Evolutionary conservation across 1,140 invertebrate genomes (phyloP), one percentile per base, ranked within the genome.

Genomic region (Ostrea denselamellosa): DNA sequence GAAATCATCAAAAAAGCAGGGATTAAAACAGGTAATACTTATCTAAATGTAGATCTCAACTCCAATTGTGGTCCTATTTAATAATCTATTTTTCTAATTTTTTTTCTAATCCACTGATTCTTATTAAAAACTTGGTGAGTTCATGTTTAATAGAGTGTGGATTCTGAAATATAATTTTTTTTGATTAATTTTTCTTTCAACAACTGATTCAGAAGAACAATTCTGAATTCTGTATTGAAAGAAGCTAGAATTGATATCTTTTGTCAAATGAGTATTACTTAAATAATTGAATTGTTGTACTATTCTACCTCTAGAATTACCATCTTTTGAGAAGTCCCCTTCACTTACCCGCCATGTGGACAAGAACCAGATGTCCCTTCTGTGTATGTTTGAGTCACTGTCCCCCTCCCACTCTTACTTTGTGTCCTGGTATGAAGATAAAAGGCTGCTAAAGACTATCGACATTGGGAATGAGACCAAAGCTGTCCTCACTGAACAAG

Each of bases 371-470:
- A 58, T 86, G 17, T 89, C 81, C n/a, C 65, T 92, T 7, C 9
- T 84, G 12, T 92, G 92, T 90, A 77, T 58, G 2, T 92, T 91
- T 83, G 85, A 90, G 28, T 85, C 89, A 28, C 44, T 89, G 7
- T 77, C 83, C 25, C 71, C 86, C 53, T 56, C 86, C 17, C 10
- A 22, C 8, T 82, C 68, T 8, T 84, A 84, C 54, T 84, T 44
- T 88, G 88, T 83, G 17, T 65, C 19, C 28, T 92, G 90, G 90
- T 92, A 89, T 83, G 22, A 82, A 10, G 89, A 90, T 22, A 68
- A 90, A 12, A 54, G 5, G 3, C 17, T 65, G 0, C 52, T 91
- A 17, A n/a, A 17, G 12, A 71, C 85, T 17, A 8, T 51, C 0
- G 65, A 77, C 28, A 83, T 85, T 56, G 82, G 54, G 34, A 86